phyloP scores from a whole-genome alignment of 2,797 vertebrate genomes.

The Hypotaenidia philippensis region DNA sequence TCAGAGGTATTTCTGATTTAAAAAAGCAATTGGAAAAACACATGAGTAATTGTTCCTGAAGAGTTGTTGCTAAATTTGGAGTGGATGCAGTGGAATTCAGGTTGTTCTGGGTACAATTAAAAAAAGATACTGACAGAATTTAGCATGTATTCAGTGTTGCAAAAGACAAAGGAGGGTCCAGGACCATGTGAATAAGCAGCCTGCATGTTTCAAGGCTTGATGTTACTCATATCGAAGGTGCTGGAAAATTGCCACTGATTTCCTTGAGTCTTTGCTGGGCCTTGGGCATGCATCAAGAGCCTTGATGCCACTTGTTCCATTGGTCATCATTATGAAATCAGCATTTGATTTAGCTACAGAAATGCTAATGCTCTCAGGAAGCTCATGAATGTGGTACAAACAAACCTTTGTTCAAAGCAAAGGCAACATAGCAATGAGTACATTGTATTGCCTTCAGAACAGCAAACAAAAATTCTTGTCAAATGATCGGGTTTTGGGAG shows the following conservation, averaged over 20 bases:
- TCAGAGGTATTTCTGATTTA: conserved; percentile 4
- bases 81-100: not conserved
- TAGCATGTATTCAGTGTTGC: not conserved
- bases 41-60: conserved; percentile 12
- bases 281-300: not conserved
- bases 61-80: not conserved
- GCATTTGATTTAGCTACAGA: not conserved
- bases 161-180: not conserved
- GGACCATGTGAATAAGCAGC: not conserved
- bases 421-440: not conserved
- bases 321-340: not conserved
- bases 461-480: not conserved
- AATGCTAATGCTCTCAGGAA: not conserved
- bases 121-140: not conserved
- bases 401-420: not conserved
- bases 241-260: not conserved
- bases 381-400: not conserved
- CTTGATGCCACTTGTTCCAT: not conserved
- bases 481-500: rapidly evolving
- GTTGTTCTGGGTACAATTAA: not conserved
- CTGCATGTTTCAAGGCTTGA: not conserved
- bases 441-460: not conserved
- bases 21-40: conserved; percentile 14
- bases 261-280: not conserved
- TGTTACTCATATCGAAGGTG: not conserved